A percentile compares a stretch with the other conserved stretches of the same genome.
phyloP scores from a whole-genome alignment of 2,113 vertebrate genomes.

The Antigone vipio region DNA sequence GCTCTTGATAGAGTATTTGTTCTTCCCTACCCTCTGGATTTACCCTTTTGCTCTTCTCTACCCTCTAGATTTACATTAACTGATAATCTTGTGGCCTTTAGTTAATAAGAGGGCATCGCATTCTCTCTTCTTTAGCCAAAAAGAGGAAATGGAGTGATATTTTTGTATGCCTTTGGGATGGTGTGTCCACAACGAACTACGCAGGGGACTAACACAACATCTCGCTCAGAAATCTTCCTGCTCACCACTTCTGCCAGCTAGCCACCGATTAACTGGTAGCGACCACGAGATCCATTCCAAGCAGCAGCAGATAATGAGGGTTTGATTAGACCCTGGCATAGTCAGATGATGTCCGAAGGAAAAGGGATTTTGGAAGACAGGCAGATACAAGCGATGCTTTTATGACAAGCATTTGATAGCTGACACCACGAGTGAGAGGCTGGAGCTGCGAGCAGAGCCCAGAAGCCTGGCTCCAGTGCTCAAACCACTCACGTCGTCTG shows the following conservation, averaged over 20 bases:
- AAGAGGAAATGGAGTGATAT: neutral
- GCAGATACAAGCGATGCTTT: neutral
- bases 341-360: neutral
- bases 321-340: neutral
- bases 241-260: no score
- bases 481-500: neutral
- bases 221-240: neutral
- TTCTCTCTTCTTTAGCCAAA: neutral
- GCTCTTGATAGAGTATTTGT: neutral
- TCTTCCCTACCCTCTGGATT: neutral
- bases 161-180: neutral
- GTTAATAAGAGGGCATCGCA: neutral
- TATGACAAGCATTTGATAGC: neutral
- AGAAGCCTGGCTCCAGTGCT: neutral
- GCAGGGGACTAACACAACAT: neutral
- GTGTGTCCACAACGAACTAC: neutral
- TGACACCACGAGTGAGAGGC: neutral
- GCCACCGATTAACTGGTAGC: neutral
- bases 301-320: neutral
- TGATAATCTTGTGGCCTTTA: neutral
- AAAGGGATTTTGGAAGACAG: neutral
- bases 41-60: neutral
- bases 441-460: neutral
- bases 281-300: neutral
- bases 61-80: neutral